phyloP scores from a whole-genome alignment of 1,140 invertebrate species.

The Caenorhabditis inopinata region DNA sequence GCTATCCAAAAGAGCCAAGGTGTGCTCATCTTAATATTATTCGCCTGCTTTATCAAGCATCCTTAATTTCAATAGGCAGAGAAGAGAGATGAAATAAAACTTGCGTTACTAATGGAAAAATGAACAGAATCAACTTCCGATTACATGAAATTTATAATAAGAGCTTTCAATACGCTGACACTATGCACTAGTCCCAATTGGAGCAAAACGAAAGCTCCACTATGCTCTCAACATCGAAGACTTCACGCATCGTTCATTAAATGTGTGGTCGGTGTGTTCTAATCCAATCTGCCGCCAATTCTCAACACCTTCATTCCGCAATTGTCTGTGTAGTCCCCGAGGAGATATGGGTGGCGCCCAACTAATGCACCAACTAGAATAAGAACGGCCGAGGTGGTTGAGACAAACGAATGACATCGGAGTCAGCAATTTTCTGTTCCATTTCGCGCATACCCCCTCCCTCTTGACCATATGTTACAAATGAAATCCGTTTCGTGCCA shows the following conservation, averaged over 20 bases:
- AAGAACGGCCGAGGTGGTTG: background rate
- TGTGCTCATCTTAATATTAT: too few species aligned
- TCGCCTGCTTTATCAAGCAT: too few species aligned
- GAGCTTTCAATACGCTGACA: too few species aligned
- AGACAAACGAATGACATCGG: background rate
- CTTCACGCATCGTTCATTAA: background rate
- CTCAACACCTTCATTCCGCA: background rate
- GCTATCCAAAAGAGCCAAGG: too few species aligned
- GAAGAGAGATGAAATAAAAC: too few species aligned
- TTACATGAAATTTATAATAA: too few species aligned
- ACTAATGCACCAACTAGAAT: background rate
- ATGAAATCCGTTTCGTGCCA: background rate
- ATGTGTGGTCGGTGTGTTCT: background rate
- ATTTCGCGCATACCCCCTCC: background rate
- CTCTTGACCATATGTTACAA: slow-evolving; percentile 30
- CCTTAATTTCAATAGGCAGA: too few species aligned
- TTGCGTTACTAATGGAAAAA: too few species aligned
- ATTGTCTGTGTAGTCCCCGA: background rate
- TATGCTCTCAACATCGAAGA: background rate
- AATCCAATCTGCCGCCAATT: slow-evolving; percentile 4
- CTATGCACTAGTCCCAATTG: too few species aligned
- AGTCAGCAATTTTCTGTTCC: background rate
- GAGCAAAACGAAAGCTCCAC: too few species aligned
- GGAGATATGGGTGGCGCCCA: background rate
- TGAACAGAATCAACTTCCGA: too few species aligned